Conservation (phyloP, 2,888 invertebrate species). For the Flexamia atlantica region DNA sequence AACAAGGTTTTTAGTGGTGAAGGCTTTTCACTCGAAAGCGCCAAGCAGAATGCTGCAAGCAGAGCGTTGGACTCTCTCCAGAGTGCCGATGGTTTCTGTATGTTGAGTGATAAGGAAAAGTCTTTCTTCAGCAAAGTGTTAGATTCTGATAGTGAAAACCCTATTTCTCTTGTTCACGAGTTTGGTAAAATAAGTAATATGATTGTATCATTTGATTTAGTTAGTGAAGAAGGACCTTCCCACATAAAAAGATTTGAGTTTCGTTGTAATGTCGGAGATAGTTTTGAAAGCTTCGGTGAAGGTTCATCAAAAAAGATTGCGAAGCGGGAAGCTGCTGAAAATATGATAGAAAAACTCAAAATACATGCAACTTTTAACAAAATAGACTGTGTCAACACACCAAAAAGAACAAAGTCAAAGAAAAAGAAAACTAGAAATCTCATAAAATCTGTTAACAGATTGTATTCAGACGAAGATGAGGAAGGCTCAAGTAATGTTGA, state of each 20-base stretch:
- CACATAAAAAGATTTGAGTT: constrained; percentile 39
- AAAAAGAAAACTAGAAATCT: constrained; percentile 40
- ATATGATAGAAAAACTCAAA: constrained; percentile 22
- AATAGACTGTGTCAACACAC: not conserved
- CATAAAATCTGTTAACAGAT: not conserved
- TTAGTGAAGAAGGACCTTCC: constrained; percentile 35
- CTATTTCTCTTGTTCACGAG: constrained; percentile 36
- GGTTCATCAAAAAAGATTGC: constrained; percentile 30
- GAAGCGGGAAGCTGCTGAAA: constrained; percentile 18
- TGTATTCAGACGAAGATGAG: not conserved
- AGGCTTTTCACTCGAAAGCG: not conserved
- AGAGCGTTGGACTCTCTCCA: constrained; percentile 22
- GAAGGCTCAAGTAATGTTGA: not conserved
- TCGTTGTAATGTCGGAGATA: constrained; percentile 18
- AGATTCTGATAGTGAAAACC: not conserved
- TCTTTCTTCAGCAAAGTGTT: constrained; percentile 20
- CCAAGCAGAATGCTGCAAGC: constrained; percentile 42
- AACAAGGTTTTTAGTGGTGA: constrained; percentile 14
- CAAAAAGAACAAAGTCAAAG: constrained; percentile 3
- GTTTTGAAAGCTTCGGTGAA: constrained; percentile 38
- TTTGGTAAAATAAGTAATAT: constrained; percentile 4
- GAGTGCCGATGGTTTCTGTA: constrained; percentile 29
- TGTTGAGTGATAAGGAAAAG: not conserved
- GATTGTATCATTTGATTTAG: constrained; percentile 16
- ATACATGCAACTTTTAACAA: not conserved